These are phyloP conservation scores for Aegotheles bennettii DNA, from an alignment of 2,113 vertebrate genomes.

Conservation along the genomic window DNA sequence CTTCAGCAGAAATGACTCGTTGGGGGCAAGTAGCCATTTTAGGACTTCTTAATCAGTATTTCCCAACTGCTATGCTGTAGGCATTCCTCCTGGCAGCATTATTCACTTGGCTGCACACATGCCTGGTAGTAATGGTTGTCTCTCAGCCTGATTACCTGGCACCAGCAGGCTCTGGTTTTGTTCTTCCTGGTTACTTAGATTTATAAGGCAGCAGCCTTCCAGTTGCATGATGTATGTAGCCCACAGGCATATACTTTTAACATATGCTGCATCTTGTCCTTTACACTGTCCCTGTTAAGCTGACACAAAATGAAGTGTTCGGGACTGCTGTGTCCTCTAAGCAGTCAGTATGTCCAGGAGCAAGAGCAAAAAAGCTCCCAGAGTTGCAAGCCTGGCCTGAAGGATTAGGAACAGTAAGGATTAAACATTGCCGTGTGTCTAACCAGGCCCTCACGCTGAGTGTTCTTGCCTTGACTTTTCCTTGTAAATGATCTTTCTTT, in stretches of 20 bases:
- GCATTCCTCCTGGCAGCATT: not conserved
- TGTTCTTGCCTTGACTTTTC: not conserved
- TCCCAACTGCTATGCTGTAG: not conserved
- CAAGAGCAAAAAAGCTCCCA: not conserved
- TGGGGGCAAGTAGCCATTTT: not conserved
- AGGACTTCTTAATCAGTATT: not conserved
- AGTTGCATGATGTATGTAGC: not conserved
- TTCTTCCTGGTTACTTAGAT: not conserved
- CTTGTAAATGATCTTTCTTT: not conserved
- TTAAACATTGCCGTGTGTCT: not conserved
- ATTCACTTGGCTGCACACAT: not conserved
- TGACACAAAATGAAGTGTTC: not conserved
- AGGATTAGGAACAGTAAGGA: not conserved
- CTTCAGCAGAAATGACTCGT: not conserved
- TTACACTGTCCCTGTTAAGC: not conserved
- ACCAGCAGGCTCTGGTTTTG: not conserved
- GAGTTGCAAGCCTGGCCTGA: not conserved
- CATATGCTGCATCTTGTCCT: not conserved
- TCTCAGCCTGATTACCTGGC: not conserved
- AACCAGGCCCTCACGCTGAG: not conserved
- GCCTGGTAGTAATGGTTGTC: not conserved
- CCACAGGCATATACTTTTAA: not conserved
- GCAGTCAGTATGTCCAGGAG: not conserved
- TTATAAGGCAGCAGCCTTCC: not conserved
- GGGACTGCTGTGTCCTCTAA: not conserved